Percentiles rank a stretch among this genome's conserved stretches.
These are phyloP conservation scores for Yponomeuta malinellus DNA, from an alignment of 2,888 invertebrate species.

Conservation along the genomic window DNA sequence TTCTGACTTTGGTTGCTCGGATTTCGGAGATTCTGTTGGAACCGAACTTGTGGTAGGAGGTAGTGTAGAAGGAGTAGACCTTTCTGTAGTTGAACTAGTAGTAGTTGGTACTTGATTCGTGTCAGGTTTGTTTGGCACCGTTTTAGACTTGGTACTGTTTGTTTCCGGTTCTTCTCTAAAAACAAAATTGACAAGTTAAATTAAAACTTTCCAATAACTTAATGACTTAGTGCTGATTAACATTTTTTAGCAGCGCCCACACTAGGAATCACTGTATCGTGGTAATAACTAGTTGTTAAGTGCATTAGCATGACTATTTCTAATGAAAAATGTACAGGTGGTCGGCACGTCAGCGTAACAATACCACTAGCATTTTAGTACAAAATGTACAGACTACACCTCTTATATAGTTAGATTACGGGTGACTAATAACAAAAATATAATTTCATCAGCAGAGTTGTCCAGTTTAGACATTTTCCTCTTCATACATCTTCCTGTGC, in stretches of 20 bases:
- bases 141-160: neutral
- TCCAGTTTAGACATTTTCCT: no score
- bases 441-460: no score
- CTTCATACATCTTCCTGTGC: no score
- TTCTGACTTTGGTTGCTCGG: neutral
- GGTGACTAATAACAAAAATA: no score
- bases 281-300: no score
- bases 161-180: neutral
- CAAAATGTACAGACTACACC: no score
- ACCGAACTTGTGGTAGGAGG: neutral
- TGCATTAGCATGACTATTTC: no score
- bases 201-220: neutral
- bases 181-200: neutral
- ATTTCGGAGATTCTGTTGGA: neutral
- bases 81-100: neutral
- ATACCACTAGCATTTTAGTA: no score
- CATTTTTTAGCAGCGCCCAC: constrained; percentile 2
- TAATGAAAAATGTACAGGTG: no score
- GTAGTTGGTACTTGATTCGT: neutral
- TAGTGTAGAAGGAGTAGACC: neutral
- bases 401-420: no score
- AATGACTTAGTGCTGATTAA: neutral
- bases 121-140: neutral
- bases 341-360: no score
- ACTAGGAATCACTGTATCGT: no score